Conservation (phyloP, 2,113 vertebrate species). For the Ginglymostoma cirratum region DNA sequence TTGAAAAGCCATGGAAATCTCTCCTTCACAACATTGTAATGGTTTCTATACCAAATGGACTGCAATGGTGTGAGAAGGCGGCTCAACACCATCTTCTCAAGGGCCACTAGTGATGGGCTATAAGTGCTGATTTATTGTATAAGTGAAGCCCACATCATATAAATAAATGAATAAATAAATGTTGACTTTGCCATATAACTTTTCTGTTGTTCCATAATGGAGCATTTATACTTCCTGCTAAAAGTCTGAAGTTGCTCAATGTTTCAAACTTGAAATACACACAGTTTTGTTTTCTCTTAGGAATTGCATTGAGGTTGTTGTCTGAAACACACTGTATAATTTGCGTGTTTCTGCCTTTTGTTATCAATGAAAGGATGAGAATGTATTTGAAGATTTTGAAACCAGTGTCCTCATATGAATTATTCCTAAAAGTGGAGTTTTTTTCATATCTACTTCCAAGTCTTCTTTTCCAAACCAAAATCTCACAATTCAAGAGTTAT, state of each 20-base stretch:
- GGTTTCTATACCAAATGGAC: too few relatives aligned
- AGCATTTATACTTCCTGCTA: slow-evolving; percentile 39
- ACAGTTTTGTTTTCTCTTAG: not conserved
- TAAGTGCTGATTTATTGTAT: too few relatives aligned
- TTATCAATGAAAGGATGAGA: not conserved
- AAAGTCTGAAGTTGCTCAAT: not conserved
- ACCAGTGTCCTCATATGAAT: not conserved
- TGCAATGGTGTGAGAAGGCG: too few relatives aligned
- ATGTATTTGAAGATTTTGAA: not conserved
- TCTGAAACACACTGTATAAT: not conserved
- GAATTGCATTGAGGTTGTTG: not conserved
- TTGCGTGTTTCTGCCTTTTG: not conserved
- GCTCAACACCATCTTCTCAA: too few relatives aligned
- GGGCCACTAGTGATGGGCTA: too few relatives aligned
- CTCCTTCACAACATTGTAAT: too few relatives aligned
- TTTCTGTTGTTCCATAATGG: slow-evolving; percentile 44
- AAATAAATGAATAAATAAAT: not conserved
- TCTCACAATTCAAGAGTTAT: not conserved
- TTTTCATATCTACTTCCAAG: not conserved
- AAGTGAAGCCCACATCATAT: too few relatives aligned
- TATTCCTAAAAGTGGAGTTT: not conserved
- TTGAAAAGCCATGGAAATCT: too few relatives aligned
- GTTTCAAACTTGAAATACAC: not conserved
- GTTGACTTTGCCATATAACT: slow-evolving; percentile 47
- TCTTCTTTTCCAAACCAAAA: not conserved